phyloP scores from a whole-genome alignment of 1,140 invertebrate genomes.

The Hylaeus anthracinus region DNA sequence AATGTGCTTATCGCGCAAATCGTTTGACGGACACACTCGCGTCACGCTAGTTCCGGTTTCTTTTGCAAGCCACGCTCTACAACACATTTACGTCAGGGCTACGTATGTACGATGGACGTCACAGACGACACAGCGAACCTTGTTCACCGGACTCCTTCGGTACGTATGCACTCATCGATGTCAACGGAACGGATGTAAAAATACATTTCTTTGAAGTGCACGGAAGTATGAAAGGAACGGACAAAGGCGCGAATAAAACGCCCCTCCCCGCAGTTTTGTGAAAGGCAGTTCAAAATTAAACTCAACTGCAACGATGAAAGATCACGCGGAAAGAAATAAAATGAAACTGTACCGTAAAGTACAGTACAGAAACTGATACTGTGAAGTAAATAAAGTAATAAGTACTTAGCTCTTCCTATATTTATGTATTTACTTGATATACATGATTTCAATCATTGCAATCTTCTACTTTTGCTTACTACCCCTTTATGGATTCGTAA shows the following conservation, averaged over 20 bases:
- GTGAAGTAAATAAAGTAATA: no score
- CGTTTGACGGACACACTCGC: background rate
- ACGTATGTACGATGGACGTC: background rate
- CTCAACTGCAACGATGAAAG: background rate
- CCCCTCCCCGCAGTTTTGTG: background rate
- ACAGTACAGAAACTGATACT: no score
- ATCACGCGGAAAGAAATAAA: background rate
- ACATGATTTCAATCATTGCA: no score
- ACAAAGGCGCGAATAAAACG: constrained; percentile 11
- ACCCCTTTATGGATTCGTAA: no score
- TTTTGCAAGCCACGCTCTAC: background rate
- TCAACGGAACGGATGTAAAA: constrained; percentile 19
- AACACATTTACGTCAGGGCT: constrained; percentile 26
- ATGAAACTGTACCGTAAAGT: no score
- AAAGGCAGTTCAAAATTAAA: constrained; percentile 31
- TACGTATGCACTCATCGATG: background rate
- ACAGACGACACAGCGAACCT: background rate
- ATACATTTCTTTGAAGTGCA: constrained; percentile 41
- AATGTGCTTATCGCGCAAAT: background rate
- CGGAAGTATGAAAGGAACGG: constrained; percentile 42
- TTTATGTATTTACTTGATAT: no score
- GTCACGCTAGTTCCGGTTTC: constrained; percentile 41
- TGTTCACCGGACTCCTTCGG: background rate
- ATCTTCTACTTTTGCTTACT: no score
- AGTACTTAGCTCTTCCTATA: no score